Percentiles rank a stretch among this genome's conserved stretches.
Evolutionary conservation across 2,797 vertebrate species (phyloP).

Genomic region (Okamejei kenojei): DNA sequence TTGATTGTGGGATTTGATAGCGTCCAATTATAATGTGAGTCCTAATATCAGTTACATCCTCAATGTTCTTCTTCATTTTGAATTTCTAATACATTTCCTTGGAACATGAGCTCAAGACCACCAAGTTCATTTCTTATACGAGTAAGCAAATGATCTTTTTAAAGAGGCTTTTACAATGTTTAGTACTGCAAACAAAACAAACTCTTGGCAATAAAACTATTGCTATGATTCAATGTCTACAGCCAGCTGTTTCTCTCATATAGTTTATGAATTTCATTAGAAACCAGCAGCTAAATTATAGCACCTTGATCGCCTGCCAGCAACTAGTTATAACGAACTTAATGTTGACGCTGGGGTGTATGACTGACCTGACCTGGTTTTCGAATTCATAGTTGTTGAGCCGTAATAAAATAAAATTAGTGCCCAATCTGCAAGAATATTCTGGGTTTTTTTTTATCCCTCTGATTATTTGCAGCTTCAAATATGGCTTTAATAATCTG

Average conservation of each 20-base stretch:
- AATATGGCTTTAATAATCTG: neutral
- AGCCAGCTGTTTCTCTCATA: neutral
- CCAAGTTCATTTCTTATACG: neutral
- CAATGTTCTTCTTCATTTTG: neutral
- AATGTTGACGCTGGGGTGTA: neutral
- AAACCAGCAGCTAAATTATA: neutral
- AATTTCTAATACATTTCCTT: slow-evolving; percentile 19
- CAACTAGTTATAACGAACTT: neutral
- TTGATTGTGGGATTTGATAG: neutral
- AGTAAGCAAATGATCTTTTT: neutral
- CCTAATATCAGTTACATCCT: neutral
- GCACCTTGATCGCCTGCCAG: neutral
- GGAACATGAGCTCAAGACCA: neutral
- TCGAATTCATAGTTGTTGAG: neutral
- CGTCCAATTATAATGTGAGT: neutral
- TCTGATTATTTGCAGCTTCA: neutral
- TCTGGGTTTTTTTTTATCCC: neutral
- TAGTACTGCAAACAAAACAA: neutral
- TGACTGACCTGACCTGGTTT: neutral
- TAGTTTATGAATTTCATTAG: neutral
- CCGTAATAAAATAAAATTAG: neutral
- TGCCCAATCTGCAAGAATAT: neutral
- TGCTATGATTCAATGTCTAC: neutral
- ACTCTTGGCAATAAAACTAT: neutral
- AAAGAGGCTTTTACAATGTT: neutral